phyloP scores from a whole-genome alignment of 2,888 invertebrate species.

The Nomada fabriciana region DNA sequence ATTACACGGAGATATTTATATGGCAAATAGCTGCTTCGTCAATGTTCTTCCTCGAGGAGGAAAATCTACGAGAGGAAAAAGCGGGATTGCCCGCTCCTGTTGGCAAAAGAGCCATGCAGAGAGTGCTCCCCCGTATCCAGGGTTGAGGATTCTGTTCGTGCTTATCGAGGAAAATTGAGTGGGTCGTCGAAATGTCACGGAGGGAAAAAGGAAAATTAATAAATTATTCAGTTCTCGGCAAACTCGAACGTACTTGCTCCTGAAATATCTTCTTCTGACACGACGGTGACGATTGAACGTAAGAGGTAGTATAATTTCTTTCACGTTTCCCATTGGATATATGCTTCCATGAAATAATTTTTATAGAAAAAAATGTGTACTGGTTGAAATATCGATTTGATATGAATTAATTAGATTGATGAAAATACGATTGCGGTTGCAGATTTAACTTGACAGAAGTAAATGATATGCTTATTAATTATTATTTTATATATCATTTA shows the following conservation, averaged over 20 bases:
- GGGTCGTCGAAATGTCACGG: slow-evolving; percentile 32
- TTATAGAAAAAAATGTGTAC: too few species aligned
- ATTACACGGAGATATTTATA: slow-evolving; percentile 75
- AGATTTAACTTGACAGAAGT: too few species aligned
- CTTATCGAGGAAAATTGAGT: slow-evolving; percentile 70
- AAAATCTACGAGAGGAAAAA: slow-evolving; percentile 40
- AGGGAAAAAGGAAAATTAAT: slow-evolving; percentile 57
- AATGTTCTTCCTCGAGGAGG: slow-evolving; percentile 46
- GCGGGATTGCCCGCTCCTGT: slow-evolving; percentile 24
- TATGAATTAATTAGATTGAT: background rate
- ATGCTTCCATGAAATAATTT: background rate
- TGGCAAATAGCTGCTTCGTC: slow-evolving; percentile 65
- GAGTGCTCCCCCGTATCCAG: slow-evolving; percentile 36
- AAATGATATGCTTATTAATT: background rate
- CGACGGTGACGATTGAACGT: background rate
- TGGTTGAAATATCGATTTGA: background rate
- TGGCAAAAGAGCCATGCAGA: slow-evolving; percentile 30
- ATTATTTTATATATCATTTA: too few species aligned
- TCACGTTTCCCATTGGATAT: background rate
- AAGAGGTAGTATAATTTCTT: slow-evolving; percentile 9
- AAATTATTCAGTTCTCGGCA: slow-evolving; percentile 57
- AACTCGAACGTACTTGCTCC: slow-evolving; percentile 25
- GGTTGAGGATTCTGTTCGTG: slow-evolving; percentile 63
- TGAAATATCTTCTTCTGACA: slow-evolving; percentile 7
- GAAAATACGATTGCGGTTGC: background rate